phyloP scores from a whole-genome alignment of 2,888 invertebrate genomes.

The Drosophila mimica region DNA sequence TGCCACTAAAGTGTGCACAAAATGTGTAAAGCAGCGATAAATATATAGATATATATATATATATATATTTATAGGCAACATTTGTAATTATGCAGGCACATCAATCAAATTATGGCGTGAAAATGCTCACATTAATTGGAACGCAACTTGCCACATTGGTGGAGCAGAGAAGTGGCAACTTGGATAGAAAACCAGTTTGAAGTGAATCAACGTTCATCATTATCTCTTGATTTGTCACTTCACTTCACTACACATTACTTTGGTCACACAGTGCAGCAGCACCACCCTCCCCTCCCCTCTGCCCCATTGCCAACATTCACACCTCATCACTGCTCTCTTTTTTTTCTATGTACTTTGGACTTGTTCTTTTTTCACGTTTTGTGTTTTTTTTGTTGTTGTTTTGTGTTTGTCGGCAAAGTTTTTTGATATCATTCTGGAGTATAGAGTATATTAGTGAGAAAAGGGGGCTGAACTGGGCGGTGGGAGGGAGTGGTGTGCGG shows the following conservation, averaged over 20 bases:
- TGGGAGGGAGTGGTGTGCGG: conserved; percentile 1
- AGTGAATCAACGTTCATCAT: conserved; percentile 38
- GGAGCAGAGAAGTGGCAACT: conserved; percentile 6
- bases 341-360: conserved; percentile 14
- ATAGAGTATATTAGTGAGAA: background rate
- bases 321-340: conserved; percentile 37
- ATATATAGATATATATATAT: conserved; percentile 18
- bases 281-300: background rate
- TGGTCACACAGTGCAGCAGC: conserved; percentile 17
- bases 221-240: conserved; percentile 49
- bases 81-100: conserved; percentile 56
- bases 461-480: background rate
- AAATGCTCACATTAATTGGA: conserved; percentile 69
- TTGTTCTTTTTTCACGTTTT: conserved; percentile 13
- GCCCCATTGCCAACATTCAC: conserved; percentile 40
- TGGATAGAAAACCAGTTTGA: conserved; percentile 55
- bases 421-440: conserved; percentile 70
- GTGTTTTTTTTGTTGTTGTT: conserved; percentile 17
- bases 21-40: conserved; percentile 1
- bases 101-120: conserved; percentile 71
- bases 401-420: conserved; percentile 72
- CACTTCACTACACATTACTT: conserved; percentile 24
- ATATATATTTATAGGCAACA: conserved; percentile 17
- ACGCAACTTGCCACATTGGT: conserved; percentile 12
- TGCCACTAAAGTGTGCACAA: conserved; percentile 9